These are phyloP conservation scores for Dipus sagitta DNA, from an alignment of 2,797 vertebrate genomes.

Conservation along the genomic window DNA sequence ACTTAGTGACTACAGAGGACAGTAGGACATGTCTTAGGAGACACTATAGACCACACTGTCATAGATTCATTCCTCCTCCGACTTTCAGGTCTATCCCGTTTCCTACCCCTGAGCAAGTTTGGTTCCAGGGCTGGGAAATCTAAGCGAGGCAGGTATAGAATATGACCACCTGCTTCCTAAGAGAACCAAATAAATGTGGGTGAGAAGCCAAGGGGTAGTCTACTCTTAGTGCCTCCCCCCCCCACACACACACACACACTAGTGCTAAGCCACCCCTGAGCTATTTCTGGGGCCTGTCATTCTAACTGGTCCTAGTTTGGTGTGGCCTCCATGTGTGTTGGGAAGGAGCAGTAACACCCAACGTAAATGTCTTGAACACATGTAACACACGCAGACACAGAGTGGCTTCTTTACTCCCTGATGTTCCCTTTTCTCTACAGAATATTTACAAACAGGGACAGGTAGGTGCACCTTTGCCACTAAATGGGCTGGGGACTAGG, in stretches of 20 bases:
- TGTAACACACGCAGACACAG: not conserved
- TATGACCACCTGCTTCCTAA: not conserved
- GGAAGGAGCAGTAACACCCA: not conserved
- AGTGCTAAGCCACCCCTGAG: not conserved
- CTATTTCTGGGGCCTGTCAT: not conserved
- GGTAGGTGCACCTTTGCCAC: not conserved
- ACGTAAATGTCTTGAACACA: not conserved
- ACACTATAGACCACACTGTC: not conserved
- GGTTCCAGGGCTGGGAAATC: not conserved
- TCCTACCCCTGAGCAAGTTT: not conserved
- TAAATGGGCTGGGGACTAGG: not conserved
- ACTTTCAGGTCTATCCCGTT: not conserved
- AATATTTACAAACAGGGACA: slow-evolving; percentile 77
- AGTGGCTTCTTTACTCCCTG: slow-evolving; percentile 67
- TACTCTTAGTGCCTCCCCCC: not conserved
- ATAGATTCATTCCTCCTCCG: not conserved
- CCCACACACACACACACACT: too few relatives aligned
- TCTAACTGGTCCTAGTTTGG: not conserved
- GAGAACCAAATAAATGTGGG: not conserved
- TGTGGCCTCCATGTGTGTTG: not conserved
- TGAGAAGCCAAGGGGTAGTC: not conserved
- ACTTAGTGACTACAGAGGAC: not conserved
- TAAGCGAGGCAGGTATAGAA: not conserved
- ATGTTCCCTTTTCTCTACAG: slow-evolving; percentile 41
- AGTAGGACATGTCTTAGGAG: not conserved